Conservation (phyloP, 2,888 invertebrate species). For the Prostheceraeus crozeri region DNA sequence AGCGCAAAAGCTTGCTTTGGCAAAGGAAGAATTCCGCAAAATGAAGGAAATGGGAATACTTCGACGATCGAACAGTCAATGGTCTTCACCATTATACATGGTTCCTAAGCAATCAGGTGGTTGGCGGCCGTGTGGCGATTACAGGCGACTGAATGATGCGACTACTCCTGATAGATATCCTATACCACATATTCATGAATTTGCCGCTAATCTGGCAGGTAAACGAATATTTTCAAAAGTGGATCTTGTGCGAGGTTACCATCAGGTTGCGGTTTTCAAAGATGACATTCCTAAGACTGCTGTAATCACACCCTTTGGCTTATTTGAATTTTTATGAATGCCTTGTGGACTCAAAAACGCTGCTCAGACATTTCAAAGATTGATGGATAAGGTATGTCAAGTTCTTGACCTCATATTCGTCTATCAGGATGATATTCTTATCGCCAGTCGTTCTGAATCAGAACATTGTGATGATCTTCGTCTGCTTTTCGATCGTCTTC, state of each 20-base stretch:
- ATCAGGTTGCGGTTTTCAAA: constrained; percentile 18
- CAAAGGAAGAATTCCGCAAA: constrained; percentile 46
- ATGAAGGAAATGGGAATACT: constrained; percentile 54
- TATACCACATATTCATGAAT: constrained; percentile 28
- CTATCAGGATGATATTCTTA: constrained; percentile 27
- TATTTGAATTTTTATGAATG: constrained; percentile 35
- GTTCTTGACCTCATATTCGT: background rate
- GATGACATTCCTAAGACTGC: constrained; percentile 31
- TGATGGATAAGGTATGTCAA: constrained; percentile 23
- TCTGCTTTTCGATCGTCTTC: constrained; percentile 3
- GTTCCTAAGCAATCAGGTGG: constrained; percentile 44
- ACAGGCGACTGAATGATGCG: constrained; percentile 26
- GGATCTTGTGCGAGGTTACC: constrained; percentile 26
- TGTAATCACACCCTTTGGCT: constrained; percentile 26
- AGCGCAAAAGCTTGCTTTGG: constrained; percentile 46
- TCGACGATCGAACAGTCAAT: constrained; percentile 53
- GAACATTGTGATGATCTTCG: constrained; percentile 25
- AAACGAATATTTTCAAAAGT: constrained; percentile 37
- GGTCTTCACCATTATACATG: constrained; percentile 54
- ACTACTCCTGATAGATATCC: constrained; percentile 32
- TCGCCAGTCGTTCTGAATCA: background rate
- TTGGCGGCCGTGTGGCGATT: constrained; percentile 31
- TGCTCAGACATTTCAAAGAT: constrained; percentile 31
- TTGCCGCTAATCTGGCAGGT: constrained; percentile 21
- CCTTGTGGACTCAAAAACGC: constrained; percentile 26